Conservation (phyloP, 1,140 invertebrate genomes). For the Spodoptera litura region DNA sequence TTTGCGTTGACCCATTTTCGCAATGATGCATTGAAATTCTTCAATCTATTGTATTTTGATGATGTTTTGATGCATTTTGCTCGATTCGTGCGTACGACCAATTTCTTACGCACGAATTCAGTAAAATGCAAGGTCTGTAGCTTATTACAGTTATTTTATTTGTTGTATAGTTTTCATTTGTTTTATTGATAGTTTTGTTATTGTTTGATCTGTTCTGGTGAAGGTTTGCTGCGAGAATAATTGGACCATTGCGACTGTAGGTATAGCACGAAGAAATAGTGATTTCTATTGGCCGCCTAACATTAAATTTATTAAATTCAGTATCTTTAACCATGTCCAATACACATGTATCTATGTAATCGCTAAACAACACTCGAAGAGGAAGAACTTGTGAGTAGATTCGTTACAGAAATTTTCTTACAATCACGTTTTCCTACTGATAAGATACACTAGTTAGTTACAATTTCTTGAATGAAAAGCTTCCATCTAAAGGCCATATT, state of each 20-base stretch:
- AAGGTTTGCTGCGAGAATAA: neutral
- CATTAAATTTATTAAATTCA: no score
- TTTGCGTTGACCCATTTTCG: constrained; percentile 8
- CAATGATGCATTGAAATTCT: constrained; percentile 8
- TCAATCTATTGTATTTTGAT: constrained; percentile 11
- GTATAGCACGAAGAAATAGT: no score
- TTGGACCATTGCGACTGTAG: neutral
- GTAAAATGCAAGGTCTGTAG: constrained; percentile 17
- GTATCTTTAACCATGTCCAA: no score
- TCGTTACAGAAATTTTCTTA: no score
- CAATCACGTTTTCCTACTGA: no score
- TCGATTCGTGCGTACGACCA: constrained; percentile 2
- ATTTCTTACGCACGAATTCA: constrained; percentile 5
- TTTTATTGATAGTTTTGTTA: neutral
- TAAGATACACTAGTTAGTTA: no score
- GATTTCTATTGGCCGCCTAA: no score
- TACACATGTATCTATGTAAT: no score
- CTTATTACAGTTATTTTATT: constrained; percentile 5
- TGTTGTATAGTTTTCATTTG: neutral
- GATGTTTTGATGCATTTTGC: constrained; percentile 3
- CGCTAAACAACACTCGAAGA: no score
- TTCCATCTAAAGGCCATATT: no score
- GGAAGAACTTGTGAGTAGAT: no score
- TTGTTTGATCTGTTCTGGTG: neutral
- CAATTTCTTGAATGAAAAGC: no score